Evolutionary conservation across 2,888 invertebrate species (phyloP), one percentile per base, ranked within the genome.

Genomic region (Agrenia bidenticulata): DNA sequence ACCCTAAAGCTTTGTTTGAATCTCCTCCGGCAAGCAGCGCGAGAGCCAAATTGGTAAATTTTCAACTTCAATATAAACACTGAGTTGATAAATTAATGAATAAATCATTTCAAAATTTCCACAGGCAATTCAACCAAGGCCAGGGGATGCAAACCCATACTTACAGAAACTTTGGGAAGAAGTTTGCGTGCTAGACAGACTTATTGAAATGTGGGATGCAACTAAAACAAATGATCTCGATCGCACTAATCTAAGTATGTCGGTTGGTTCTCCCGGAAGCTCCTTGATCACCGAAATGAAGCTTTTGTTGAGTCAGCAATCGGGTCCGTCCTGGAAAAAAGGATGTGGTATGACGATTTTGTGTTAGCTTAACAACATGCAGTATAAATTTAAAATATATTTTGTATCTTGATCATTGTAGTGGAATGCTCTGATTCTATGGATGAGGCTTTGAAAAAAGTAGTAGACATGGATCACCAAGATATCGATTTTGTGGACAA

Each of bases 131-230:
- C 54, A 60, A 49, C 72, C 75, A 17, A 24, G 61, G 17, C 69
- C 67, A 9, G 75, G 75, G n/a, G 75, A 75, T 62, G 73, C 75
- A 1, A 73, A 73, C 64, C 72, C 73, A 1, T 66, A 54, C 19
- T 56, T 75, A 53, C 32, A 58, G 9, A 60, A 63, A n/a, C 41
- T 75, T 9, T 75, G 75, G 75, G 45, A 64, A 24, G 75, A 75
- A 54, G 54, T 75, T 45, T 7, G 23, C 15, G 51, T 61, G 11
- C n/a, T 75, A 21, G 70, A 73, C 4, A 61, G 39, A 13, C 63
- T 72, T 27, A 59, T 70, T 1, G 45, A 54, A 24, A n/a, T 70
- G 21, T 45, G 57, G 56, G 65, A 69, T n/a, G 24, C 56, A 1
- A 49, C 32, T 13, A 53, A 2, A 45, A 26, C 11, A 53, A 45